A percentile compares a stretch with the other conserved stretches of the same genome.
Conservation (phyloP, 2,113 vertebrate species). For the Probosciger aterrimus region DNA sequence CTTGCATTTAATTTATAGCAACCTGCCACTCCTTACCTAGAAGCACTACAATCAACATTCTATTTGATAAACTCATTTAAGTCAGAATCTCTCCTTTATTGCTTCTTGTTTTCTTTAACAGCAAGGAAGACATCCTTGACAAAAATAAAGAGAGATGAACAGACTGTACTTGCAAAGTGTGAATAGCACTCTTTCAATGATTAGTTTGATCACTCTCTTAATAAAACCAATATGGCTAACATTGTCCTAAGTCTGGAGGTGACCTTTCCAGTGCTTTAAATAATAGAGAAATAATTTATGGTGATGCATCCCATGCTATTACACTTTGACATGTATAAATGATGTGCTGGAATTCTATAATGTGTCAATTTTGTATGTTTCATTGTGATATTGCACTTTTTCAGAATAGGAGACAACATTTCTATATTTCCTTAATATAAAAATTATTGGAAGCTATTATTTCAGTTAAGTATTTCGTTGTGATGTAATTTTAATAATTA, state of each 20-base stretch:
- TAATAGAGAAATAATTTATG: conserved; percentile 67
- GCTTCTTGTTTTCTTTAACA: conserved; percentile 43
- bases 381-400: neutral
- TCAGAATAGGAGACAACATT: neutral
- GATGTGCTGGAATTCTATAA: conserved; percentile 57
- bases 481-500: neutral
- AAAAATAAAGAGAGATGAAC: conserved; percentile 40
- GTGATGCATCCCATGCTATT: conserved; percentile 58
- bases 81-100: conserved; percentile 39
- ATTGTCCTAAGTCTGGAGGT: conserved; percentile 56
- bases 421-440: neutral
- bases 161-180: neutral
- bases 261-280: conserved; percentile 53
- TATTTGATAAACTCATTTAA: conserved; percentile 65
- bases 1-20: conserved; percentile 57
- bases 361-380: conserved; percentile 45
- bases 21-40: conserved; percentile 47
- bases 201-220: conserved; percentile 37
- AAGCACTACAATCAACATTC: conserved; percentile 26
- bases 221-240: conserved; percentile 46
- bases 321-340: conserved; percentile 61
- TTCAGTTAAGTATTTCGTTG: neutral
- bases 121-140: conserved; percentile 24
- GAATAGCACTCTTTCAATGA: neutral
- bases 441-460: neutral